phyloP scores from a whole-genome alignment of 2,888 invertebrate genomes.

The Ophioninae sp. region DNA sequence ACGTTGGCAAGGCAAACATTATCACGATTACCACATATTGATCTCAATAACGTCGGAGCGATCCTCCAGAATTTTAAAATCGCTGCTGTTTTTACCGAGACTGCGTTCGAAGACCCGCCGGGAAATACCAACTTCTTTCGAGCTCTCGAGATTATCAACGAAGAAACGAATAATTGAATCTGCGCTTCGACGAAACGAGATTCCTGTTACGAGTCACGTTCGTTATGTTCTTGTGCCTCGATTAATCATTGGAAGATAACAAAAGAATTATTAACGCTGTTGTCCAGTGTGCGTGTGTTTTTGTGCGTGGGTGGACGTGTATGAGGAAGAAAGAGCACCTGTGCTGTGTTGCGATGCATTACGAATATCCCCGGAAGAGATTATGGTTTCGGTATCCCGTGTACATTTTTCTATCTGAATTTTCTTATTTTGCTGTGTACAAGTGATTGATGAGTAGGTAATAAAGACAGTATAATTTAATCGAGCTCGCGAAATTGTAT shows the following conservation, averaged over 20 bases:
- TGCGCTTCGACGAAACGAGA: conserved; percentile 14
- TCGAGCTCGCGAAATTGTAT: not conserved
- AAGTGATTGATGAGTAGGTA: conserved; percentile 41
- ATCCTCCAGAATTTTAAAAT: conserved; percentile 32
- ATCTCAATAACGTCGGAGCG: conserved; percentile 47
- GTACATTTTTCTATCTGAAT: conserved; percentile 56
- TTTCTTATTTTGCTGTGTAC: conserved; percentile 49
- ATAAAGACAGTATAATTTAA: conserved; percentile 55
- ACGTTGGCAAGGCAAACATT: not conserved
- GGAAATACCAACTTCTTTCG: not conserved
- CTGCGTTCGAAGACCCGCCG: conserved; percentile 12
- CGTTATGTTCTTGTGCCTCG: conserved; percentile 34
- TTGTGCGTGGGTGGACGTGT: not conserved
- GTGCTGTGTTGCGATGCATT: conserved; percentile 44
- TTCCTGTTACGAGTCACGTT: conserved; percentile 5
- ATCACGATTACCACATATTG: conserved; percentile 32
- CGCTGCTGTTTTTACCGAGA: not conserved
- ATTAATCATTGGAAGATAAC: conserved; percentile 18
- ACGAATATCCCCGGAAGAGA: conserved; percentile 24
- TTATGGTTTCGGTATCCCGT: conserved; percentile 55
- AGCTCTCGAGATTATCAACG: not conserved
- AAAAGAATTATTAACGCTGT: conserved; percentile 29
- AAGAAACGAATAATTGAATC: conserved; percentile 1
- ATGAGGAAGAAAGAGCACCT: conserved; percentile 20
- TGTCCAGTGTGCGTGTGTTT: conserved; percentile 36